Base-by-base conservation (phyloP, 2,797 vertebrate genomes). In the Xiphophorus birchmanni region DNA sequence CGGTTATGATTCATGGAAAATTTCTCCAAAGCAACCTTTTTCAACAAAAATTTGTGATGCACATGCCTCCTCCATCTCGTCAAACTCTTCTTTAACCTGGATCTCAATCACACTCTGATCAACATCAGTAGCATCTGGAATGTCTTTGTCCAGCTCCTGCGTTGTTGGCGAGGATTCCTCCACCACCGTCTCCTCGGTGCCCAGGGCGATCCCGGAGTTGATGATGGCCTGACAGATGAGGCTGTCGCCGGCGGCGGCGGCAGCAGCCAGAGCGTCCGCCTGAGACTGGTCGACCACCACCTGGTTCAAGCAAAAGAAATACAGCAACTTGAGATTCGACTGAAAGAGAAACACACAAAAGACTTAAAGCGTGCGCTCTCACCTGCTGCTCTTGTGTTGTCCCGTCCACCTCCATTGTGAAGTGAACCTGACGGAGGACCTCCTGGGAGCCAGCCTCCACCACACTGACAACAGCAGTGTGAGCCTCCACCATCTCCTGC, bases 191-290 rank as follows among this genome's bases (percentile, higher is more conserved):
- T 96, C 96, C 82, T 93, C 93, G 2, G 96, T 95, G 87, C 95
- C 97, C 0, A 98, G 95, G 17, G 97, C 95, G 0, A 99, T 97
- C 73, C 97, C 97, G 0, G 98, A 99, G 91, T 98, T 98, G 93
- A 98, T 97, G 94, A 99, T 98, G 91, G 98, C 98, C 91, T 99
- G 97, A 82, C 97, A 96, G 87, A 99, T 97, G 83, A 99, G 95
- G 80, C 96, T 97, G 92, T 98, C 96, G 0, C 95, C 96, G 6
- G 91, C 93, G 7, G 93, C 92, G 23, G 93, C 93, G 0, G 93
- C 93, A 77, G 94, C 95, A 0, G 91, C 94, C n/a, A 97, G 95
- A 9, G 92, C 89, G 47, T 95, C 95, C 0, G 91, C 93, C 35
- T 97, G 96, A 56, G 94, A 92, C 87, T 94, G 93, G 17, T 94